Conservation (phyloP, 1,140 invertebrate genomes). For the Sycophila sp. region DNA sequence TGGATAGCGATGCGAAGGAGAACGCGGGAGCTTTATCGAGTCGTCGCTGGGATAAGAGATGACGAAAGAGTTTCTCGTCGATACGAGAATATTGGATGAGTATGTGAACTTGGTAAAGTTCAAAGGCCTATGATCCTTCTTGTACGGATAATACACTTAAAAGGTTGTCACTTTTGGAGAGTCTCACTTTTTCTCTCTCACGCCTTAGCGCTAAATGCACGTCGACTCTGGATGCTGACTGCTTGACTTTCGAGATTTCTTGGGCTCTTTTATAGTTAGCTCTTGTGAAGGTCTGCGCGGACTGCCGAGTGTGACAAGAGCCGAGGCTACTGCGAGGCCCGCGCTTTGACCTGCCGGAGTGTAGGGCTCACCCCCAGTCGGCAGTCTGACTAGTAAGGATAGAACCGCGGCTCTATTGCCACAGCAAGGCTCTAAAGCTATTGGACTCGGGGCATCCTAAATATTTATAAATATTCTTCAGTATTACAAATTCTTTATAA, state of each 20-base stretch:
- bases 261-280: slow-evolving; percentile 73
- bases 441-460: slow-evolving; percentile 86
- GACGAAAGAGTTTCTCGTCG: slow-evolving; percentile 11
- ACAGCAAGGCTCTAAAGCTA: slow-evolving; percentile 91
- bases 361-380: slow-evolving; percentile 80
- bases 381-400: slow-evolving; percentile 88
- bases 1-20: slow-evolving; percentile 22
- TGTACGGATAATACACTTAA: background rate
- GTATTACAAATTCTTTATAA: background rate
- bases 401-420: slow-evolving; percentile 92
- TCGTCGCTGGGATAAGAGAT: slow-evolving; percentile 19
- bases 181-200: background rate
- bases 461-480: background rate
- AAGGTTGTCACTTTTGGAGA: too few species aligned
- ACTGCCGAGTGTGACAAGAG: slow-evolving; percentile 85
- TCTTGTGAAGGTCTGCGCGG: slow-evolving; percentile 77
- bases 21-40: slow-evolving; percentile 2
- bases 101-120: slow-evolving; percentile 44
- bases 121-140: slow-evolving; percentile 37
- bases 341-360: slow-evolving; percentile 86
- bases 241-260: slow-evolving; percentile 72
- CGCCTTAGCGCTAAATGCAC: slow-evolving; percentile 58
- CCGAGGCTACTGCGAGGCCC: slow-evolving; percentile 85
- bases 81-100: slow-evolving; percentile 26
- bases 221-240: slow-evolving; percentile 77